Conservation (phyloP, 2,888 invertebrate species). For the Drosophila affinis region DNA sequence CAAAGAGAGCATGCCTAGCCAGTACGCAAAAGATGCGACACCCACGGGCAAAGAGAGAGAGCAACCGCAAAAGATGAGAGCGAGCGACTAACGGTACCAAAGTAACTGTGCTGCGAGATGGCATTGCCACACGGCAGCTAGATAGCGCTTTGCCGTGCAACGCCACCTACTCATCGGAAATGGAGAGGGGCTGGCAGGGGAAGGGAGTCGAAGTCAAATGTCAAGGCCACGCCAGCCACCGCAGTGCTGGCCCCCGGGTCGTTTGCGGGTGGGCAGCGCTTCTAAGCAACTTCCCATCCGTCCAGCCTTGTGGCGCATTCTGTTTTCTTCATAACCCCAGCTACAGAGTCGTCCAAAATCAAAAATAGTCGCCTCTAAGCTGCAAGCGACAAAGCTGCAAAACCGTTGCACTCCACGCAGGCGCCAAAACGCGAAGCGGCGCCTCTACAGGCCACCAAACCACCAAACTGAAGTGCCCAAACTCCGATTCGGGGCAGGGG, state of each 20-base stretch:
- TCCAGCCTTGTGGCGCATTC: slow-evolving; percentile 55
- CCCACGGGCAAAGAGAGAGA: slow-evolving; percentile 19
- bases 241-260: not conserved
- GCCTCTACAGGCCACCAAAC: slow-evolving; percentile 38
- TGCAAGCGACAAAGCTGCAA: slow-evolving; percentile 73
- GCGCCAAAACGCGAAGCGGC: slow-evolving; percentile 62
- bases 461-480: slow-evolving; percentile 15
- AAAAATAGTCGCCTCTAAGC: slow-evolving; percentile 73
- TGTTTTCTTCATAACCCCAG: slow-evolving; percentile 77
- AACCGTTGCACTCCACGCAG: slow-evolving; percentile 53
- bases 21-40: slow-evolving; percentile 3
- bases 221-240: slow-evolving; percentile 48
- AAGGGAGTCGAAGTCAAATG: slow-evolving; percentile 38
- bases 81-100: slow-evolving; percentile 31
- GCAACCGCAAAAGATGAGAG: slow-evolving; percentile 27
- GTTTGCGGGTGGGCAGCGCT: not conserved
- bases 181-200: too few species aligned
- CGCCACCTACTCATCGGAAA: too few species aligned
- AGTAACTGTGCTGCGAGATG: slow-evolving; percentile 40
- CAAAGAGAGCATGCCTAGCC: not conserved
- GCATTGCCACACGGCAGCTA: slow-evolving; percentile 10
- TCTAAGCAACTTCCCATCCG: slow-evolving; percentile 7
- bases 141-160: slow-evolving; percentile 26
- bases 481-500: slow-evolving; percentile 37
- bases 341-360: slow-evolving; percentile 67